Conservation (phyloP, 2,888 invertebrate species). For the Agrotis exclamationis region DNA sequence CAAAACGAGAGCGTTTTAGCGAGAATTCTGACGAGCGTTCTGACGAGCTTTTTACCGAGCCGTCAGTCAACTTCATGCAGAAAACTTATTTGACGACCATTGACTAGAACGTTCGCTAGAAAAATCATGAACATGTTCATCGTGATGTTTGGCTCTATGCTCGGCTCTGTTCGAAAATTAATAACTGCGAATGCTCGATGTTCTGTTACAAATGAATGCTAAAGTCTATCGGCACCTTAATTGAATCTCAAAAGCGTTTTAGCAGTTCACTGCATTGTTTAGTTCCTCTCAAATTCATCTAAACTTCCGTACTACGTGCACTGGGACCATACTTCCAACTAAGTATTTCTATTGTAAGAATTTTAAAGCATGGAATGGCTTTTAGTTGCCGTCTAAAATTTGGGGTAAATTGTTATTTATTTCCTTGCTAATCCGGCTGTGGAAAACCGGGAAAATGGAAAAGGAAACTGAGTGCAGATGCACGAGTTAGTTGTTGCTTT, state of each 20-base stretch:
- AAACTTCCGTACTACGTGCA: constrained; percentile 15
- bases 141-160: no score
- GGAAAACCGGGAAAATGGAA: constrained; percentile 31
- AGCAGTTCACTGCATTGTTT: constrained; percentile 1
- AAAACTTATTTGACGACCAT: no score
- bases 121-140: no score
- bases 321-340: constrained; percentile 21
- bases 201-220: no score
- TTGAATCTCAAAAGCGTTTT: neutral
- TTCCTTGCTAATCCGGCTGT: constrained; percentile 30
- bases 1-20: no score
- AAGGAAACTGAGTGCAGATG: neutral
- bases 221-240: no score
- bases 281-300: neutral
- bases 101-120: no score
- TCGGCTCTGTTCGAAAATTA: no score
- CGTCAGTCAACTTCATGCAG: no score
- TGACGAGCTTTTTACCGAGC: no score
- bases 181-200: no score
- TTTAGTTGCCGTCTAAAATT: constrained; percentile 38
- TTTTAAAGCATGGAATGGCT: constrained; percentile 52
- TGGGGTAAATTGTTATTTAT: constrained; percentile 49
- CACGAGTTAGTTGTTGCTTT: neutral
- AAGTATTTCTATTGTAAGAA: constrained; percentile 34
- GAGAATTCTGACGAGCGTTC: no score